Conservation (phyloP, 2,888 invertebrate species). For the Ochropleura plecta region DNA sequence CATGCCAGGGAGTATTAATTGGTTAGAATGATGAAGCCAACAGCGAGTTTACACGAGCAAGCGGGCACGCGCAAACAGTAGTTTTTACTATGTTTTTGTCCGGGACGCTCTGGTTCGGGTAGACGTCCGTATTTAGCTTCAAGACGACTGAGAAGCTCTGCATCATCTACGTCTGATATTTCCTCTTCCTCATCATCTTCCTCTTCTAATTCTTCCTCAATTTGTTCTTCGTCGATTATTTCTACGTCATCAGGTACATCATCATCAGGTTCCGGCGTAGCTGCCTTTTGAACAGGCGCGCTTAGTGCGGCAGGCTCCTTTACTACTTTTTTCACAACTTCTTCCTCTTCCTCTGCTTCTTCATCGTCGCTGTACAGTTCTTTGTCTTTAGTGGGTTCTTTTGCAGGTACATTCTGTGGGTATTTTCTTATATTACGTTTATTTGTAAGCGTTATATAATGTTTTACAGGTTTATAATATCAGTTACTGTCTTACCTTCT, state of each 20-base stretch:
- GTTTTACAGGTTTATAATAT: constrained; percentile 20
- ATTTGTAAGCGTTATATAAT: constrained; percentile 25
- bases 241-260: constrained; percentile 86
- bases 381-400: constrained; percentile 70
- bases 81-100: constrained; percentile 87
- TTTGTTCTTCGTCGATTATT: constrained; percentile 87
- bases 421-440: constrained; percentile 35
- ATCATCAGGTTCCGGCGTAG: constrained; percentile 74
- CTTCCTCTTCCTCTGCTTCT: constrained; percentile 79
- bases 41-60: constrained; percentile 67
- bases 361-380: constrained; percentile 85
- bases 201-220: constrained; percentile 87
- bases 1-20: constrained; percentile 80
- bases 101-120: constrained; percentile 88
- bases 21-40: constrained; percentile 77
- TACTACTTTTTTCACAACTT: constrained; percentile 72
- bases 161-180: constrained; percentile 92
- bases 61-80: constrained; percentile 67
- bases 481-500: constrained; percentile 66
- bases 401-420: constrained; percentile 67
- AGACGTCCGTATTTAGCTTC: constrained; percentile 94
- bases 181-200: constrained; percentile 88
- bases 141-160: constrained; percentile 92
- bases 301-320: constrained; percentile 75
- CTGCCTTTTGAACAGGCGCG: constrained; percentile 52